Base-by-base conservation (phyloP, 2,888 invertebrate genomes). In the Pediacus dermestoides region DNA sequence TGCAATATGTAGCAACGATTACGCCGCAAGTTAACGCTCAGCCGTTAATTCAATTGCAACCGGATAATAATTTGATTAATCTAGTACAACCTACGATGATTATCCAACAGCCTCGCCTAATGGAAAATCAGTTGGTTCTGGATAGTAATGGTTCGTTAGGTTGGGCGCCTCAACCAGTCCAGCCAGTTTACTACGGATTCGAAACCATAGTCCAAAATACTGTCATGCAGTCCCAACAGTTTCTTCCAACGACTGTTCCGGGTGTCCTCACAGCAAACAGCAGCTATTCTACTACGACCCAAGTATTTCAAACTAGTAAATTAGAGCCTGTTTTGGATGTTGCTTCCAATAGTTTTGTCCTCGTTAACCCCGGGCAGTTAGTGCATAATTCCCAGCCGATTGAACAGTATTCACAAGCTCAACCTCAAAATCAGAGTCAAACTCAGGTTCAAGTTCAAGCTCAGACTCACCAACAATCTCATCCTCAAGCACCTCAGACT, bases 191-290 rank as follows among this genome's bases (percentile, higher is more conserved):
- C 57, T 88, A 88, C 55, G 88, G 88, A 1, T 72, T 88, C 46
- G 88, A 89, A 70, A 88, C 88, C 0, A 88, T 88, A 36, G 88
- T 89, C 2, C 88, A 88, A 66, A 89, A 88, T 58, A 88, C 88
- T 2, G 87, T 88, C 0, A 88, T 88, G 88, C 86, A 86, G n/a
- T 88, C 88, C 12, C 87, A 87, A 61, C 88, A 88, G 60, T 87
- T 88, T 61, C 81, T 88, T 9, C 83, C 88, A 2, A 85, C 85
- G 1, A 81, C 86, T 3, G 82, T 88, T 73, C 86, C 85, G 44
- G 87, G 88, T 27, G 82, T 88, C 2, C 72, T 88, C 16, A 84
- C 87, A 36, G 83, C 85, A 55, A 85, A 85, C 57, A 87, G 88
- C 57, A 88, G 88, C 61, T 88, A 87, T 62, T 85, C 85, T 10